These are phyloP conservation scores for Amia ocellicauda DNA, from an alignment of 2,113 vertebrate species.

Conservation along the genomic window DNA sequence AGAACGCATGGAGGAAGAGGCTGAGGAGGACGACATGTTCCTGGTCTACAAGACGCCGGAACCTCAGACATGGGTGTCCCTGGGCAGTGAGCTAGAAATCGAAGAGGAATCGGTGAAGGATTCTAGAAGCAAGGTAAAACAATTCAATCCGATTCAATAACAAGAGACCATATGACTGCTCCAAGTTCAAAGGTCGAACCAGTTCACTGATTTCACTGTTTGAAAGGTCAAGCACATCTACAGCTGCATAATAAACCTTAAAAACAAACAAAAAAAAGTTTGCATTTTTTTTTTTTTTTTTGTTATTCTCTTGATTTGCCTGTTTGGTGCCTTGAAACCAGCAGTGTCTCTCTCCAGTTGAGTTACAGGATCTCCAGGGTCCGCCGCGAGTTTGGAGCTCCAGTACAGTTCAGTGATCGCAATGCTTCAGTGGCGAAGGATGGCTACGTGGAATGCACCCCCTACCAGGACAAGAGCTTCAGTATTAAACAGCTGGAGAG, in stretches of 20 bases:
- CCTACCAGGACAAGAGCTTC: slow-evolving; percentile 78
- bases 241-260: background rate
- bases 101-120: slow-evolving; percentile 75
- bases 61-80: slow-evolving; percentile 74
- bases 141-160: background rate
- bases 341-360: slow-evolving; percentile 64
- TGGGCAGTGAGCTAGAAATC: slow-evolving; percentile 87
- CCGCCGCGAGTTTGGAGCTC: slow-evolving; percentile 60
- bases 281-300: too few species aligned
- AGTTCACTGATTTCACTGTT: background rate
- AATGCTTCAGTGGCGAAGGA: slow-evolving; percentile 61
- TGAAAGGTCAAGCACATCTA: background rate
- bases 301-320: too few species aligned
- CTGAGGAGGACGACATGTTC: slow-evolving; percentile 41
- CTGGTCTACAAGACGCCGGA: slow-evolving; percentile 51
- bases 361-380: slow-evolving; percentile 67
- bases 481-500: slow-evolving; percentile 71
- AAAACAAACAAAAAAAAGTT: background rate
- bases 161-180: too few species aligned
- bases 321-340: too few species aligned
- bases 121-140: slow-evolving; percentile 58
- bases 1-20: slow-evolving; percentile 46
- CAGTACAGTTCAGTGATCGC: slow-evolving; percentile 64
- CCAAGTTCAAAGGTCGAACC: too few species aligned
- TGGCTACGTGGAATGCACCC: slow-evolving; percentile 59